Evolutionary conservation across 1,140 invertebrate genomes (phyloP).

Genomic region (Drosophila asahinai): DNA sequence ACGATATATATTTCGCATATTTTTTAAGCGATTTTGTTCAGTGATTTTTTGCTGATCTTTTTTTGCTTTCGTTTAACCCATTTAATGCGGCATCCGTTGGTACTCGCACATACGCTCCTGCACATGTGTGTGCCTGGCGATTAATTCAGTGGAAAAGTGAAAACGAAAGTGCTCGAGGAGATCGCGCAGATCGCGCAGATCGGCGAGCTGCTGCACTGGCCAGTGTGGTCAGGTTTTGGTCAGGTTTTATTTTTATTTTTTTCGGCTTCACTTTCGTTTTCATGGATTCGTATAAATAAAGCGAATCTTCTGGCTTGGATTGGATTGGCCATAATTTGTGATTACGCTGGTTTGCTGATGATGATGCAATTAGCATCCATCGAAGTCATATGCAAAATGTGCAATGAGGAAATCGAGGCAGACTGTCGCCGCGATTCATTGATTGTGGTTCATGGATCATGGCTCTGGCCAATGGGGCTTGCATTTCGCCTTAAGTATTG

Average conservation of each 20-base stretch:
- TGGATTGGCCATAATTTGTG: slow-evolving; percentile 19
- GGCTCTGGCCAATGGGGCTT: slow-evolving; percentile 38
- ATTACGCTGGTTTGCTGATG: slow-evolving; percentile 16
- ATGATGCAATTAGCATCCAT: slow-evolving; percentile 50
- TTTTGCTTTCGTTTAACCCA: slow-evolving; percentile 83
- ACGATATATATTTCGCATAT: slow-evolving; percentile 71
- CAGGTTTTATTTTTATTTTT: slow-evolving; percentile 31
- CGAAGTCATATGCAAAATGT: slow-evolving; percentile 40
- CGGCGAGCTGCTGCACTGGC: slow-evolving; percentile 48
- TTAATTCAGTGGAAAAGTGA: slow-evolving; percentile 82
- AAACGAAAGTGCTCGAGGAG: slow-evolving; percentile 73
- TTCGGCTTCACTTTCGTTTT: slow-evolving; percentile 70
- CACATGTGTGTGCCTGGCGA: slow-evolving; percentile 44
- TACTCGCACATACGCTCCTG: slow-evolving; percentile 1
- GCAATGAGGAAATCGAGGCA: slow-evolving; percentile 70
- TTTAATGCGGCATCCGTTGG: slow-evolving; percentile 76
- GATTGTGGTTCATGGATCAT: slow-evolving; percentile 54
- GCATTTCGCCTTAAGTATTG: slow-evolving; percentile 56
- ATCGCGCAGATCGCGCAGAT: slow-evolving; percentile 24
- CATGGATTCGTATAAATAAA: slow-evolving; percentile 5
- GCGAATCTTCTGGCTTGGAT: slow-evolving; percentile 44
- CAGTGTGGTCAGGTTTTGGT: slow-evolving; percentile 47
- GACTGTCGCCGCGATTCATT: slow-evolving; percentile 51
- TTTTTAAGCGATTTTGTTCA: slow-evolving; percentile 25
- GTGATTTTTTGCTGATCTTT: slow-evolving; percentile 17